Base-by-base conservation (phyloP, 2,888 invertebrate species). In the Cheilosia vernalis region DNA sequence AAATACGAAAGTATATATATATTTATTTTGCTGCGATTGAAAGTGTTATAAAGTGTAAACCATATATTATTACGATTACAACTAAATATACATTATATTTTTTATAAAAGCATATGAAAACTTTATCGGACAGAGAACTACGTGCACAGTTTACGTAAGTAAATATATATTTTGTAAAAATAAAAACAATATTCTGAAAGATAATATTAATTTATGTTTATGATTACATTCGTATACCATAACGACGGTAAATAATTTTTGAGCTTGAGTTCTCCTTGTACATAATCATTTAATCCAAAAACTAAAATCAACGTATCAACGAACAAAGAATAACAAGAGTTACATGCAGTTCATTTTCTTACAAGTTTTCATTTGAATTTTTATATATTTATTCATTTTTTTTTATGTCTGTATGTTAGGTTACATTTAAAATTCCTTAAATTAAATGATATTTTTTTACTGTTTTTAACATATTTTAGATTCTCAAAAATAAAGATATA, bases 71-170 rank as follows among this genome's bases (percentile, higher is more conserved):
- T 77, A 82, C 44, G 42, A 47, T 73, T 74, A 27, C 27, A 70
- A 69, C 63, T 70, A 70, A 60, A 63, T 67, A 77, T 63, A 73
- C 19, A 76, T 81, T 82, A 77, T 82, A 77, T 83, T 83, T 79
- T 84, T 79, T 84, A 84, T 84, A 89, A 89, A 89, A 88, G 89
- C 89, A 88, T 90, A 89, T 88, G 87, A 89, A 51, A 37, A 42
- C 47, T 40, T 70, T 81, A 58, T 67, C 63, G 58, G 56, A 60
- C 60, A 76, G 70, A 74, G 27, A 69, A 74, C 85, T 40, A 40
- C 60, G 44, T 55, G 60, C 24, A 74, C 49, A 37, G 33, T 60
- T 60, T 74, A 72, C 30, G 58, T 21, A 42, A 53, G 67, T 82
- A 72, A 49, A 69, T 37, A 82, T 30, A 37, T 17, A 60, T 80